Evolutionary conservation across 2,888 invertebrate species (phyloP), one percentile per base, ranked within the genome.

Genomic region (Shargacucullia verbasci): DNA sequence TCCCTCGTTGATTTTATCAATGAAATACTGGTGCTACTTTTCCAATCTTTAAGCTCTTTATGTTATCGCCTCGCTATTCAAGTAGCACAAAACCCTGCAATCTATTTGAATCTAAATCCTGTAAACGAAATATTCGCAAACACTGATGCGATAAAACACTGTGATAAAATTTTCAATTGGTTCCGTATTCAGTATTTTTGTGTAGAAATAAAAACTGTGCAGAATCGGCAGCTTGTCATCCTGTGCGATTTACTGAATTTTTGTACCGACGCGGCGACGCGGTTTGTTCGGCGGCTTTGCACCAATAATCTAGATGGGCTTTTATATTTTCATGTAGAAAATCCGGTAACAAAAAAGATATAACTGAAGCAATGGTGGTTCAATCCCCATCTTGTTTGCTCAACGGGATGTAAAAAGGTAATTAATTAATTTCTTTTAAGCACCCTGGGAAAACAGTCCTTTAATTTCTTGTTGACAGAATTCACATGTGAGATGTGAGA

Each of bases 111-210:
- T 48, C 41, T 55, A 58, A 70, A 54, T 45, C 45, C 33, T 14
- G 5, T 14, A 38, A 44, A 37, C 37, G 34, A 44, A 39, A 70
- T 52, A 40, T 49, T 69, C 37, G 53, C 59, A 41, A 41, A 68
- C 53, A 59, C 15, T 47, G 46, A 47, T 27, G 20, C 33, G 45
- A 59, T 68, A 43, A 59, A 53, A 45, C 12, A 20, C 7, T 43
- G 31, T 13, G 60, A 52, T 67, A 50, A 59, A 67, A 52, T 27
- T 35, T 48, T 25, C 45, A 11, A 47, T 40, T 34, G 41, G 33
- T 25, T 25, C 7, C 27, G 34, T 7, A 39, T 55, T 48, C 33
- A 15, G 43, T 44, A 15, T 10, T 29, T 38, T 11, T n/a, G n/a
- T 37, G 14, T 37, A 0, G 6, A 43, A 12, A 27, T 41, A 8